Conservation (phyloP, 2,113 vertebrate species). For the Climacteris rufus region DNA sequence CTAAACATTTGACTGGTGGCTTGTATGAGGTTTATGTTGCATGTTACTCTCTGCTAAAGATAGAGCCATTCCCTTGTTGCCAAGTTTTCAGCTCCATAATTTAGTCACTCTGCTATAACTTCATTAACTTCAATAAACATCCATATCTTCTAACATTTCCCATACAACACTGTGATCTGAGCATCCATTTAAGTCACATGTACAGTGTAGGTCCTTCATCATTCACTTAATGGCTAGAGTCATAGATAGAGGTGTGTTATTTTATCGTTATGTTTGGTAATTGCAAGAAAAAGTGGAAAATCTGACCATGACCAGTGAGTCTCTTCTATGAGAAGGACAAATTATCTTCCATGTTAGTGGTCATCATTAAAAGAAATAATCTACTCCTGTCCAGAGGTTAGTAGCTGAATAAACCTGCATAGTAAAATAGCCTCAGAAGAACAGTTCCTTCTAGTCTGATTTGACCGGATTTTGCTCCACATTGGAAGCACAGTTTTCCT, state of each 20-base stretch:
- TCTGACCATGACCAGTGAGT: neutral
- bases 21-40: neutral
- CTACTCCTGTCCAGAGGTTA: neutral
- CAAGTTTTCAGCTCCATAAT: neutral
- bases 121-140: neutral
- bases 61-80: neutral
- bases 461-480: neutral
- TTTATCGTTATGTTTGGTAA: neutral
- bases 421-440: neutral
- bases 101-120: neutral
- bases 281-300: neutral
- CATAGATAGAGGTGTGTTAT: neutral
- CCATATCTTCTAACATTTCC: neutral
- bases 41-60: neutral
- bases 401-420: neutral
- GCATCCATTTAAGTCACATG: neutral
- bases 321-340: neutral
- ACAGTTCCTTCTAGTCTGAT: neutral
- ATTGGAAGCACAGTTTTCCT: neutral
- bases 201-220: neutral
- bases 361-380: neutral
- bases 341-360: neutral
- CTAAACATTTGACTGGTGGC: neutral
- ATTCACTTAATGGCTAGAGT: neutral
- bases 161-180: neutral